phyloP scores from a whole-genome alignment of 1,140 invertebrate genomes.

The Anadara kagoshimensis region DNA sequence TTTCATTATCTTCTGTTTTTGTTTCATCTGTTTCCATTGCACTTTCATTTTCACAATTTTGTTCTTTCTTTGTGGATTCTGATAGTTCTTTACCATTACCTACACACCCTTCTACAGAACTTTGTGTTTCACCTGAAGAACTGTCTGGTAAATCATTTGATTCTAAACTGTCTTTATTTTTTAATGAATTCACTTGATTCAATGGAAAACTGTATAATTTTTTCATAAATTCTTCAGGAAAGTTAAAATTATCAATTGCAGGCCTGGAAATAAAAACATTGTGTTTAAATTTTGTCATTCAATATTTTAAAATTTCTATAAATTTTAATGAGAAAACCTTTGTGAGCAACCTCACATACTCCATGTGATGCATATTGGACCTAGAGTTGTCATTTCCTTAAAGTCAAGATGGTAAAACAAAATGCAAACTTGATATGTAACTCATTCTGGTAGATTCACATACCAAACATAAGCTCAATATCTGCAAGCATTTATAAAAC shows the following conservation, averaged over 20 bases:
- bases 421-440: too few relatives aligned
- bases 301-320: too few relatives aligned
- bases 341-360: too few relatives aligned
- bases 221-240: constrained; percentile 58
- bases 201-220: constrained; percentile 54
- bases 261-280: constrained; percentile 55
- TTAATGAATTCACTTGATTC: constrained; percentile 39
- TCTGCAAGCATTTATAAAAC: too few relatives aligned
- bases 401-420: too few relatives aligned
- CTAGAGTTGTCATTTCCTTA: too few relatives aligned
- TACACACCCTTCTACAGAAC: background rate
- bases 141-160: background rate
- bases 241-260: constrained; percentile 82
- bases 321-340: too few relatives aligned
- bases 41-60: background rate
- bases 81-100: background rate
- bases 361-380: too few relatives aligned
- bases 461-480: too few relatives aligned
- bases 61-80: constrained; percentile 2
- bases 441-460: too few relatives aligned
- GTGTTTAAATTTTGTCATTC: too few relatives aligned
- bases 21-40: constrained; percentile 9
- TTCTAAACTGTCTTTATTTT: constrained; percentile 6
- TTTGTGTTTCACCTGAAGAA: background rate
- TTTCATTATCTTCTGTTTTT: constrained; percentile 5